A percentile compares a stretch with the other conserved stretches of the same genome.
Evolutionary conservation across 2,113 vertebrate species (phyloP).

Genomic region (Brachionichthys hirsutus): DNA sequence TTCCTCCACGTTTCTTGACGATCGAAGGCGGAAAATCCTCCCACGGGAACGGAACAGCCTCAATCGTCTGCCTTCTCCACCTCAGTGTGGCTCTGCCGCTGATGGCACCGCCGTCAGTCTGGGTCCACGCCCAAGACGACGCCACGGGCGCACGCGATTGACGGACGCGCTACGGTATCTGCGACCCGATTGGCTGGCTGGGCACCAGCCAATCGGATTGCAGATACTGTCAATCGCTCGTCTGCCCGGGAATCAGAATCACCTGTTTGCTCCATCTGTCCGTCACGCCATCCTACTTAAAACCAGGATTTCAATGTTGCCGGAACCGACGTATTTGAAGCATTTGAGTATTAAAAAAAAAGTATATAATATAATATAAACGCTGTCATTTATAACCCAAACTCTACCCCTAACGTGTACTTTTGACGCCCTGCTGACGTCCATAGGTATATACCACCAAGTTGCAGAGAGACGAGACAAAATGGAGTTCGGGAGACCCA

Average conservation of each 20-base stretch:
- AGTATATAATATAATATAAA: no score
- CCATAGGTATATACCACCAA: neutral
- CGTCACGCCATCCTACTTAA: conserved; percentile 6
- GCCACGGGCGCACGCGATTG: conserved; percentile 39
- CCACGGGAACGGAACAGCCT: neutral
- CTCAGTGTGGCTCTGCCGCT: conserved; percentile 25
- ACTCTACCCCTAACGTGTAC: no score
- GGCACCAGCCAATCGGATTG: no score
- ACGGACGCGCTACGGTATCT: rapidly evolving
- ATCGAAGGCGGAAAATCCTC: neutral
- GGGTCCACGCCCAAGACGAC: conserved; percentile 42
- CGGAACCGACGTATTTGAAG: neutral
- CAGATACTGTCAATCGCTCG: conserved; percentile 33
- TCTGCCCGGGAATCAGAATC: conserved; percentile 47
- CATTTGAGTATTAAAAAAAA: neutral
- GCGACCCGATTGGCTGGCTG: conserved; percentile 27
- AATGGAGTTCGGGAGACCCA: neutral
- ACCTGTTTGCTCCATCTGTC: conserved; percentile 63
- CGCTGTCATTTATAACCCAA: no score
- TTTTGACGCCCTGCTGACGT: no score
- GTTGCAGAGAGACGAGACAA: neutral
- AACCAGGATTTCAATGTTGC: neutral
- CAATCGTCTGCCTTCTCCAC: conserved; percentile 11
- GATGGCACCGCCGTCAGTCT: conserved; percentile 29
- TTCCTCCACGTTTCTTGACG: conserved; percentile 1